These are phyloP conservation scores for Octomys mimax DNA, from an alignment of 2,797 vertebrate species.

Conservation along the genomic window DNA sequence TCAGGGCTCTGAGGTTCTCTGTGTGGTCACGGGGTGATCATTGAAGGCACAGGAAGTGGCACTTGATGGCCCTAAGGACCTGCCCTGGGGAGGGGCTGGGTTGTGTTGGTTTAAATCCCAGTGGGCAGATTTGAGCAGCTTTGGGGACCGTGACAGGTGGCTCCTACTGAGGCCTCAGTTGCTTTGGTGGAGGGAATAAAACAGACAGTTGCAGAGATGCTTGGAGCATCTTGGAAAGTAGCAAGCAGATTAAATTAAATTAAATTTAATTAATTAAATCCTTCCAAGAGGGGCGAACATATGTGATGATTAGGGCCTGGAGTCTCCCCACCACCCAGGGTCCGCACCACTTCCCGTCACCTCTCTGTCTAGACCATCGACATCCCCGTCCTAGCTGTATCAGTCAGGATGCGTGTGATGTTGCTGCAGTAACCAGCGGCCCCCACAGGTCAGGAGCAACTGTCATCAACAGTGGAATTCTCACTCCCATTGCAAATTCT, in stretches of 20 bases:
- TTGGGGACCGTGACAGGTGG: not conserved
- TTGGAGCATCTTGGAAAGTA: not conserved
- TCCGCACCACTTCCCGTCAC: not conserved
- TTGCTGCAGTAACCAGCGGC: not conserved
- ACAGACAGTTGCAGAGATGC: not conserved
- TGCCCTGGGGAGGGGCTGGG: not conserved
- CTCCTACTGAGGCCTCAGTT: not conserved
- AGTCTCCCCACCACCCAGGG: not conserved
- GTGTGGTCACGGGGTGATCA: rapidly evolving
- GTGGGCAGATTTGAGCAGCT: not conserved
- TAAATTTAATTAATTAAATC: not conserved
- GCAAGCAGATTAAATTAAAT: not conserved
- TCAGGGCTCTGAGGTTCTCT: not conserved
- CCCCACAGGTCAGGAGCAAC: not conserved
- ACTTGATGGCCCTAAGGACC: not conserved
- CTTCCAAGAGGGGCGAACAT: not conserved
- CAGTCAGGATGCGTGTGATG: not conserved
- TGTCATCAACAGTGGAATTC: not conserved
- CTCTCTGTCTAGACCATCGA: not conserved
- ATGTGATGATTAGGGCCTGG: not conserved
- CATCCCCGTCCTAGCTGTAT: not conserved
- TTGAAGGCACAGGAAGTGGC: not conserved
- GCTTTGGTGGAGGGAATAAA: not conserved
- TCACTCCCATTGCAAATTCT: not conserved
- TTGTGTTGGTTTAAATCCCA: not conserved